phyloP scores from a whole-genome alignment of 1,140 invertebrate genomes.

The Caenorhabditis brenneri region DNA sequence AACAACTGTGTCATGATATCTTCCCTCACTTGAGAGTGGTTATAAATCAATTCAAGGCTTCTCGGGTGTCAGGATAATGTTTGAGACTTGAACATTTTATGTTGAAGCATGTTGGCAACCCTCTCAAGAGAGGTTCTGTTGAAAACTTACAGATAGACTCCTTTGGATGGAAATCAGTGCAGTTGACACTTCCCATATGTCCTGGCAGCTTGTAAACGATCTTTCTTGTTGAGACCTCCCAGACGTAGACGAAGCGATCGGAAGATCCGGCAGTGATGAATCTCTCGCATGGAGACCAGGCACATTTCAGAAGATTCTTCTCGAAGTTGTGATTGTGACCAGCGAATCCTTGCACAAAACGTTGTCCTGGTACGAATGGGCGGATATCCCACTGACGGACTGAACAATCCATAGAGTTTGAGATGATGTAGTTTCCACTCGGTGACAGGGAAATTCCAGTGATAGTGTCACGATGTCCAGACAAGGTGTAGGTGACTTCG shows the following conservation, averaged over 20 bases:
- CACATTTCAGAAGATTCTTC: conserved; percentile 86
- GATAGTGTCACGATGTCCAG: conserved; percentile 89
- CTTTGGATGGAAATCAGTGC: conserved; percentile 90
- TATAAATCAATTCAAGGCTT: too few relatives aligned
- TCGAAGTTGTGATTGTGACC: conserved; percentile 98
- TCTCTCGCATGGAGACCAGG: conserved; percentile 84
- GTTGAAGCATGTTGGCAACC: too few relatives aligned
- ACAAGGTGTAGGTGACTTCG: conserved; percentile 82
- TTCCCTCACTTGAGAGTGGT: too few relatives aligned
- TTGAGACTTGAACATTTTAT: too few relatives aligned
- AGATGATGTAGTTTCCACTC: conserved; percentile 89
- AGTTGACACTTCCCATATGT: conserved; percentile 95
- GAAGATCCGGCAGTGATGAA: conserved; percentile 88
- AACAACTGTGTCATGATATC: too few relatives aligned
- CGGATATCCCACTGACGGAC: conserved; percentile 79
- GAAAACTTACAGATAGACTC: conserved; percentile 83
- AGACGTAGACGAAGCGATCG: conserved; percentile 93
- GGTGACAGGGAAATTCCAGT: conserved; percentile 89
- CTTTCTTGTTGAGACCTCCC: conserved; percentile 80
- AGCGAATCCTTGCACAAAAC: conserved; percentile 88
- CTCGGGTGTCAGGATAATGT: too few relatives aligned
- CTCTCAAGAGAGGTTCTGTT: neutral
- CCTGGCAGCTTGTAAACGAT: conserved; percentile 96
- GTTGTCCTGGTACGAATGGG: conserved; percentile 81
- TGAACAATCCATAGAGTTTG: conserved; percentile 96